Evolutionary conservation across 2,888 invertebrate species (phyloP), one percentile per base, ranked within the genome.

Genomic region (Drosophila algonquin): DNA sequence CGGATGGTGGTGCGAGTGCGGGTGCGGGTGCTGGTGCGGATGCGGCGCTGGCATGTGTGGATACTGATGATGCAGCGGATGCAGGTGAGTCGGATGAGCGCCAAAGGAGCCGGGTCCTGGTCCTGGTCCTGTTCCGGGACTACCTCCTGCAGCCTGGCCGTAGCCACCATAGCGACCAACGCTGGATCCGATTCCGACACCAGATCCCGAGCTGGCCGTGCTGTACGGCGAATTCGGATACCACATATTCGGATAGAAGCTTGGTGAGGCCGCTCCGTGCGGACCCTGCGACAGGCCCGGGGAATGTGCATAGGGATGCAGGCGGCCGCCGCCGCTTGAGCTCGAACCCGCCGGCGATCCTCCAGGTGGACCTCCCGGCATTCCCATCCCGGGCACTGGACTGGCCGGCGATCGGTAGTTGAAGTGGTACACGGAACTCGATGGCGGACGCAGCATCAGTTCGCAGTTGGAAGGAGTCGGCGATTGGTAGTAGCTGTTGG

Each of bases 211-310:
- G 40, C 71, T 71, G 27, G 63, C 54, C n/a, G 69, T 72, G 52
- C 80, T 77, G 64, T 90, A 90, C 0, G 90, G 77, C 8, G 91
- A 80, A 79, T 90, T 91, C 2, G 91, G 90, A 77, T 90, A 89
- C 91, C 91, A 91, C 83, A 90, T 90, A 67, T 91, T 91, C 14
- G 90, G 84, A 73, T 88, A 89, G 68, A 77, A 86, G 18, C 70
- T 64, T 4, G 68, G 56, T 32, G 40, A n/a, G n/a, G 74, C 53
- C 32, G 73, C 14, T 2, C 63, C 63, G 12, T 55, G 68, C 48
- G 64, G 69, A 51, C 59, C 47, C 3, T 35, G 35, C 24, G 48
- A 52, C 65, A 68, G 50, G 27, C 68, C 46, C 53, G 78, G 82
- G 83, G 89, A 81, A 87, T 85, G 89, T 79, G 73, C 63, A 62